Evolutionary conservation across 2,888 invertebrate species (phyloP).

Genomic region (Micropterix aruncella): DNA sequence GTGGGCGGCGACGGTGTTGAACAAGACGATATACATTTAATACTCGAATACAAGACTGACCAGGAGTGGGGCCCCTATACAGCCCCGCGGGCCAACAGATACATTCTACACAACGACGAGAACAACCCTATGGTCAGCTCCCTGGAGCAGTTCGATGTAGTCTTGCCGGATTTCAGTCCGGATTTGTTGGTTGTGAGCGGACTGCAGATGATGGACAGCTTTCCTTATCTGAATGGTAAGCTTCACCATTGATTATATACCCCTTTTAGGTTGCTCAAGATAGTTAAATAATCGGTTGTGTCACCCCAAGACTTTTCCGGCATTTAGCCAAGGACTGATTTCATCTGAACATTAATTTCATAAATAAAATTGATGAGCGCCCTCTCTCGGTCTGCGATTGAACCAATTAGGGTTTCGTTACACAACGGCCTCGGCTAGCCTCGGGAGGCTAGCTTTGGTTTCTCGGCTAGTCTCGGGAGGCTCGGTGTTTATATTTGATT

Average conservation of each 20-base stretch:
- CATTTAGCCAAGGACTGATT: too few species aligned
- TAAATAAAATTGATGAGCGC: too few species aligned
- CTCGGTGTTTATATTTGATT: too few species aligned
- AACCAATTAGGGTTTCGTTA: too few species aligned
- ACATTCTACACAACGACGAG: constrained; percentile 70
- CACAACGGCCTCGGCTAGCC: too few species aligned
- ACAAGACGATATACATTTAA: constrained; percentile 67
- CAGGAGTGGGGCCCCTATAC: constrained; percentile 61
- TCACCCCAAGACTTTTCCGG: too few species aligned
- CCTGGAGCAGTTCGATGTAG: constrained; percentile 50
- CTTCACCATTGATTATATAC: constrained; percentile 19
- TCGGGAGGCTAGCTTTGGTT: too few species aligned
- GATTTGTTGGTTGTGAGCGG: constrained; percentile 69
- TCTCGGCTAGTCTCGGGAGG: too few species aligned
- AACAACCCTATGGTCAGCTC: constrained; percentile 65
- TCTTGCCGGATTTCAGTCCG: constrained; percentile 47
- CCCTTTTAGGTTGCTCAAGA: not conserved
- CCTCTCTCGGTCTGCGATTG: too few species aligned
- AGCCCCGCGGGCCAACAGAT: constrained; percentile 69
- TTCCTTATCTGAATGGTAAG: constrained; percentile 47
- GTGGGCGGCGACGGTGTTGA: constrained; percentile 49
- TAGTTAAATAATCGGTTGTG: too few species aligned
- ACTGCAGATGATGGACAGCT: constrained; percentile 82
- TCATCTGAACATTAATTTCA: too few species aligned
- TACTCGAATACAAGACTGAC: constrained; percentile 66